Base-by-base conservation (phyloP, 2,113 vertebrate genomes). In the Gnathonemus echidnorhynchus region DNA sequence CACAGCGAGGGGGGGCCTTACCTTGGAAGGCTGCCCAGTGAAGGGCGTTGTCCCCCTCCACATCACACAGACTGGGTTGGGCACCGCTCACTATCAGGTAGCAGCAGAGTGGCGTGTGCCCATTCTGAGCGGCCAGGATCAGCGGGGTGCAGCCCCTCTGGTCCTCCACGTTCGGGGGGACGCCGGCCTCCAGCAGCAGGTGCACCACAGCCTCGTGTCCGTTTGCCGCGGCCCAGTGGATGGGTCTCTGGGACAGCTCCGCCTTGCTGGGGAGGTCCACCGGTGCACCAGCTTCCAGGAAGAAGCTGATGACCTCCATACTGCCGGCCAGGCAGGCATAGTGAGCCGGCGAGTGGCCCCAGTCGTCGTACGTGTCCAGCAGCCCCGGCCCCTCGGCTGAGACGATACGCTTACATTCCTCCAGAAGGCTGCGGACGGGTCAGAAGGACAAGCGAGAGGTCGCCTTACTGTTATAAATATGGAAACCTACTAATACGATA, bases 21-120 rank as follows among this genome's bases (percentile, higher is more conserved):
- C 86, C 94, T 88, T 92, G 90, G 89, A 93, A 93, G 7, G 84
- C 90, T 49, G 91, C 58, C 90, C 91, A 89, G 66, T 94, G 92
- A 42, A 92, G 58, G 53, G 92, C 90, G 17, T 90, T 94, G 88
- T 93, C 90, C 24, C 46, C 89, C 88, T 92, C 89, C 48, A 50
- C 49, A 86, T 3, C 92, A 58, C 88, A 91, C 24, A 84, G 88
- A 19, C 66, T 86, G 52, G 87, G 58, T 45, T 89, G 92, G 88
- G 88, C 88, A 87, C 90, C 93, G 88, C 92, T 90, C n/a, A 89
- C 90, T 80, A 91, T 89, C 42, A 89, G 91, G 88, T 90, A 92
- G 83, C 92, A 91, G 91, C 90, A 91, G 62, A 93, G 52, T 0
- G 0, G 50, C 53, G 88, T 87, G 53, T 93, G 92, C 31, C 92